Conservation (phyloP, 2,888 invertebrate species). For the Eurois occulta region DNA sequence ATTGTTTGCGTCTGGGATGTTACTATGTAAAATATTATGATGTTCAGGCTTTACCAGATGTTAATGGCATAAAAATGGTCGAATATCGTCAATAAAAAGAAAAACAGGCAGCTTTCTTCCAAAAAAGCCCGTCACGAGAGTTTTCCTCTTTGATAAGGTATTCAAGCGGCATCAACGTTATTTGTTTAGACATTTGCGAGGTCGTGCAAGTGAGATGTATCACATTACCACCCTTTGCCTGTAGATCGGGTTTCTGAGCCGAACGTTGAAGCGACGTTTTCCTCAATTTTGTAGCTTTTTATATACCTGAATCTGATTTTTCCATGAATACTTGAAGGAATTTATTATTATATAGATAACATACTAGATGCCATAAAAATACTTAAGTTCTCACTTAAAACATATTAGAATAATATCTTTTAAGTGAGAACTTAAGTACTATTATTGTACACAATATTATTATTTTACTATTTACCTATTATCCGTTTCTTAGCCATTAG, state of each 20-base stretch:
- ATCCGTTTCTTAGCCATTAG: neutral
- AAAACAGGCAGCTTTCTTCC: neutral
- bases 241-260: conserved; percentile 20
- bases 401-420: too few relatives aligned
- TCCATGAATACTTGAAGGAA: neutral
- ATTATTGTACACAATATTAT: too few relatives aligned
- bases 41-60: neutral
- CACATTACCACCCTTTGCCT: conserved; percentile 37
- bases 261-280: conserved; percentile 10
- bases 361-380: neutral
- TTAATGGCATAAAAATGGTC: neutral
- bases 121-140: neutral
- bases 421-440: too few relatives aligned
- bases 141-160: conserved; percentile 13
- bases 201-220: conserved; percentile 32
- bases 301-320: neutral
- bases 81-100: neutral
- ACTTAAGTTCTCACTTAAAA: neutral
- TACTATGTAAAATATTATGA: too few relatives aligned
- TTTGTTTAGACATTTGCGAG: conserved; percentile 49
- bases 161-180: conserved; percentile 26
- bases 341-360: neutral
- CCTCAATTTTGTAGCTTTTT: conserved; percentile 4
- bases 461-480: too few relatives aligned
- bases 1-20: neutral